These are phyloP conservation scores for Flexamia atlantica DNA, from an alignment of 2,888 invertebrate genomes.

Conservation along the genomic window DNA sequence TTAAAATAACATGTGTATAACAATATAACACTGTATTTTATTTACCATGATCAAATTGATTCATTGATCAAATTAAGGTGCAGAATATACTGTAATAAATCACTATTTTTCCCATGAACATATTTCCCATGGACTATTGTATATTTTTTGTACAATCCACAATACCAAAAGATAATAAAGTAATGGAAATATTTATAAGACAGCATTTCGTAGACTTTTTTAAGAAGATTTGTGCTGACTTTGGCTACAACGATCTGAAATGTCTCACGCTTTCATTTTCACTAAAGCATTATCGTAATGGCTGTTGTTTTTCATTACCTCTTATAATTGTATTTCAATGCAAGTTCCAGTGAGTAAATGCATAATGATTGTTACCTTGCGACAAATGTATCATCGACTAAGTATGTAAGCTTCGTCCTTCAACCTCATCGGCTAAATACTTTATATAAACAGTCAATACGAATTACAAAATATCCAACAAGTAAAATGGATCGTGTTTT, in stretches of 20 bases:
- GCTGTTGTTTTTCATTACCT: conserved; percentile 29
- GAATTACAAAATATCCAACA: neutral
- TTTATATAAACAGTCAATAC: neutral
- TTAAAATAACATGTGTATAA: too few species aligned
- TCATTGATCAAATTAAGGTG: neutral
- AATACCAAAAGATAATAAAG: conserved; percentile 37
- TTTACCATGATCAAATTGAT: too few species aligned
- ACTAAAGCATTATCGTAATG: conserved; percentile 2
- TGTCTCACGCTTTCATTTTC: conserved; percentile 43
- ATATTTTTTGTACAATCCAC: conserved; percentile 50
- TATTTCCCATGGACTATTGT: conserved; percentile 37
- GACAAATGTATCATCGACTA: neutral
- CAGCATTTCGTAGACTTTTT: conserved; percentile 12
- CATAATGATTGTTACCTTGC: neutral
- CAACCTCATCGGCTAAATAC: neutral
- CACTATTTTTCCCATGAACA: conserved; percentile 7
- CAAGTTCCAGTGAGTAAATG: neutral
- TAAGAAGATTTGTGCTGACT: conserved; percentile 27
- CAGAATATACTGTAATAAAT: neutral
- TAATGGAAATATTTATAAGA: conserved; percentile 13
- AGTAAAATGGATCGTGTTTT: neutral
- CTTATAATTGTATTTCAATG: conserved; percentile 40
- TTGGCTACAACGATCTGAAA: conserved; percentile 41
- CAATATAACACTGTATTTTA: too few species aligned
- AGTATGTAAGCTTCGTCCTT: neutral